phyloP scores from a whole-genome alignment of 2,797 vertebrate genomes.

The Crax fasciolata region DNA sequence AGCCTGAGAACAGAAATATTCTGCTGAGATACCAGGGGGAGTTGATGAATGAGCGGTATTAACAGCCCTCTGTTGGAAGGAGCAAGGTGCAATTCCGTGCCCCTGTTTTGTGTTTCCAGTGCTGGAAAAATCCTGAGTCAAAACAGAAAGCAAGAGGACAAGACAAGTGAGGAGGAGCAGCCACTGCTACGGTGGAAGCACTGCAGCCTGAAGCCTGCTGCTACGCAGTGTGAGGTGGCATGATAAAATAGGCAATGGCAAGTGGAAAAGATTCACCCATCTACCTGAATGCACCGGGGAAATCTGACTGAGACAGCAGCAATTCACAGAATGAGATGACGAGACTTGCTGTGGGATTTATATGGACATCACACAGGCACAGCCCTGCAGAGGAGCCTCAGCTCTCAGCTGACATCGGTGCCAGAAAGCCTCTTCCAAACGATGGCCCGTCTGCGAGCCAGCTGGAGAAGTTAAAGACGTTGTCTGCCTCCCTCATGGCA shows the following conservation, averaged over 20 bases:
- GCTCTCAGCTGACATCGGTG: background rate
- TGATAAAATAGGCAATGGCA: background rate
- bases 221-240: background rate
- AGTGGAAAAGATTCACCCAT: background rate
- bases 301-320: background rate
- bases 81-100: background rate
- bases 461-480: background rate
- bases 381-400: background rate
- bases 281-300: background rate
- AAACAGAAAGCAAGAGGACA: background rate
- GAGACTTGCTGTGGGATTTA: background rate
- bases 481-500: background rate
- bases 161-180: background rate
- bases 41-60: background rate
- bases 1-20: background rate
- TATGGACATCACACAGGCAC: rapidly evolving
- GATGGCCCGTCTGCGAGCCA: background rate
- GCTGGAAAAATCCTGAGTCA: background rate
- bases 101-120: background rate
- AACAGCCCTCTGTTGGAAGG: background rate
- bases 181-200: background rate
- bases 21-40: background rate
- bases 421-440: background rate
- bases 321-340: background rate
- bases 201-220: background rate